phyloP scores from a whole-genome alignment of 2,113 vertebrate species.

The Dunckerocampus dactyliophorus region DNA sequence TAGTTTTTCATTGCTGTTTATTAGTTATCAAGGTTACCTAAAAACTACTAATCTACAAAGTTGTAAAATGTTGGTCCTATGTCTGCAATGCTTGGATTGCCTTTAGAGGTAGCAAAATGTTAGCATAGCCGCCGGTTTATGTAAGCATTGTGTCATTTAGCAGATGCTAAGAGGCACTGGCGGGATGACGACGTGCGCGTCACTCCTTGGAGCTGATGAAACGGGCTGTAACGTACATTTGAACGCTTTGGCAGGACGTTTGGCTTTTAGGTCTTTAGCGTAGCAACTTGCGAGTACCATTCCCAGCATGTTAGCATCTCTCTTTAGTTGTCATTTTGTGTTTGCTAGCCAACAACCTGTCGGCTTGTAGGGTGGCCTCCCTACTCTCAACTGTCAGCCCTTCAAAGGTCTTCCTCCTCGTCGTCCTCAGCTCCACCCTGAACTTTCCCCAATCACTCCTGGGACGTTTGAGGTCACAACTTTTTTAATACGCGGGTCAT shows the following conservation, averaged over 20 bases:
- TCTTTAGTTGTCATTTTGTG: not conserved
- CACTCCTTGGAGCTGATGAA: conserved; percentile 5
- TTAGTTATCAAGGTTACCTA: no score
- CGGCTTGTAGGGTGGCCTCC: conserved; percentile 13
- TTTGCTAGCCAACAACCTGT: conserved; percentile 2
- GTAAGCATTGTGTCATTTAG: conserved; percentile 1
- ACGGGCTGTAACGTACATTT: not conserved
- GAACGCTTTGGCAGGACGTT: not conserved
- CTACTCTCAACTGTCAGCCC: conserved; percentile 18
- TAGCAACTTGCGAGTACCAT: not conserved
- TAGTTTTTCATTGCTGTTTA: no score
- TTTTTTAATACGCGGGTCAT: conserved; percentile 37
- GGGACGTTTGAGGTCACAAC: conserved; percentile 50
- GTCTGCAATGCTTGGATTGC: no score
- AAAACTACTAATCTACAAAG: no score
- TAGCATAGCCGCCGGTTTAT: not conserved
- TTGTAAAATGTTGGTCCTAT: no score
- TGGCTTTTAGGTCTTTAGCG: no score
- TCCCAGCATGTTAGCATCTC: not conserved
- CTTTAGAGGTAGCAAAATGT: not conserved
- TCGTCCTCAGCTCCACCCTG: conserved; percentile 20
- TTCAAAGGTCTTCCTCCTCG: conserved; percentile 16
- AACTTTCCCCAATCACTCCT: conserved; percentile 7
- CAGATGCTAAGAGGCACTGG: conserved; percentile 3
- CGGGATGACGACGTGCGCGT: not conserved